Evolutionary conservation across 1,140 invertebrate genomes (phyloP), one percentile per base, ranked within the genome.

Genomic region (Phymastichus coffea): DNA sequence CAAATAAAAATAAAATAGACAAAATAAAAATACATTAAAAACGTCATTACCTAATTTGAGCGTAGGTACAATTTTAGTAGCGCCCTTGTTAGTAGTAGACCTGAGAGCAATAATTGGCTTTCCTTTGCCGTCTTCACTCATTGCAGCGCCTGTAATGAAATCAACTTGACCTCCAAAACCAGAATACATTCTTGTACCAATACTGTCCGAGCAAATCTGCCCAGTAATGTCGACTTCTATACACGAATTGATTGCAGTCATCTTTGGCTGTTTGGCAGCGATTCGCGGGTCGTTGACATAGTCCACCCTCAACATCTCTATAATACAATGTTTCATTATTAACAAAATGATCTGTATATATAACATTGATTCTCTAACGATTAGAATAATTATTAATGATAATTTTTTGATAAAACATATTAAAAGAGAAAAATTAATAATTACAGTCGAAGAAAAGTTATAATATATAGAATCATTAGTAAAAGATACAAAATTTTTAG

Each of bases 171-270:
- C 95, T 28, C 94, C 94, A 65, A 91, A 91, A 10, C 94, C 95
- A 8, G 94, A 97, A 73, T 90, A 97, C 86, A 97, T 94, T 44
- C 88, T 84, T 3, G 91, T 89, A 52, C 90, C 91, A 71, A 98
- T 96, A 48, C 94, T 96, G 71, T 98, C 95, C 0, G 94, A 88
- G 55, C 87, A 86, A 2, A 98, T 86, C 80, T 98, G 95, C 1
- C 95, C 95, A 2, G 94, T 96, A n/a, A 98, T 79, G 77, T 98
- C 95, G 0, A 98, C 88, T 79, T 98, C 95, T 67, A 98, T 95
- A 74, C 92, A 95, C 0, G 94, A 97, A 80, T 98, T 98, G 66
- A 98, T 97, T 15, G 95, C 94, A 0, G 94, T 96, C 86, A 98
- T 95, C 70, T 86, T 88, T 1, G 93, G 92, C 77, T 94, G 92